Evolutionary conservation across 2,113 vertebrate species (phyloP).

Genomic region (Rhinolophus ferrumequinum): DNA sequence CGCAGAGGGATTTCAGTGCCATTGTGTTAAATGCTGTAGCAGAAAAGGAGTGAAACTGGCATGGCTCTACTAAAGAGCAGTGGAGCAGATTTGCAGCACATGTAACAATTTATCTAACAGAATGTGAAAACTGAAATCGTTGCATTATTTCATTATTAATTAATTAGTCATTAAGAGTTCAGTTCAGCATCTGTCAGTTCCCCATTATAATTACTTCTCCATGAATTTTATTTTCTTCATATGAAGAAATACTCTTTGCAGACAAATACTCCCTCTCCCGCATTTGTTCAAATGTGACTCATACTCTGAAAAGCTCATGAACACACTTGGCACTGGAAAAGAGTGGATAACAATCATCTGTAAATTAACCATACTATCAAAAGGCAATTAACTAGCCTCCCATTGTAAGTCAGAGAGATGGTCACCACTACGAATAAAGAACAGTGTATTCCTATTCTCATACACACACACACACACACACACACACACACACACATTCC

Average conservation of each 20-base stretch:
- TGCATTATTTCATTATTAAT: background rate
- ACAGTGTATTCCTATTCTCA: background rate
- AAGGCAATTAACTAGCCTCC: background rate
- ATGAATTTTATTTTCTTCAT: background rate
- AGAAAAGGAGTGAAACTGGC: background rate
- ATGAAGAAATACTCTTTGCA: slow-evolving; percentile 13
- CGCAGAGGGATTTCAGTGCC: background rate
- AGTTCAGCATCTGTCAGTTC: background rate
- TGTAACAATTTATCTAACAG: background rate
- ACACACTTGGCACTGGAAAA: background rate
- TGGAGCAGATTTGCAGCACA: background rate
- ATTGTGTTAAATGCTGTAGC: background rate
- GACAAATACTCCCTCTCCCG: background rate
- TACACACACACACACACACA: too few species aligned
- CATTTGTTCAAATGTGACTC: slow-evolving; percentile 3
- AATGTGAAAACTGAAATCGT: slow-evolving; percentile 23
- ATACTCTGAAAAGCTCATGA: slow-evolving; percentile 21
- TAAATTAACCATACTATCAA: background rate
- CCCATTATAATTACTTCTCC: background rate
- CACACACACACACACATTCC: background rate
- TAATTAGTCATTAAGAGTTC: slow-evolving; percentile 8
- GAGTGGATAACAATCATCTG: background rate
- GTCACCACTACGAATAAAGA: background rate
- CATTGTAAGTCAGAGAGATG: background rate
- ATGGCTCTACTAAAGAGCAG: background rate